A percentile compares a stretch with the other conserved stretches of the same genome.
Conservation (phyloP, 2,888 invertebrate species). For the Eumacrocentrus americanus region DNA sequence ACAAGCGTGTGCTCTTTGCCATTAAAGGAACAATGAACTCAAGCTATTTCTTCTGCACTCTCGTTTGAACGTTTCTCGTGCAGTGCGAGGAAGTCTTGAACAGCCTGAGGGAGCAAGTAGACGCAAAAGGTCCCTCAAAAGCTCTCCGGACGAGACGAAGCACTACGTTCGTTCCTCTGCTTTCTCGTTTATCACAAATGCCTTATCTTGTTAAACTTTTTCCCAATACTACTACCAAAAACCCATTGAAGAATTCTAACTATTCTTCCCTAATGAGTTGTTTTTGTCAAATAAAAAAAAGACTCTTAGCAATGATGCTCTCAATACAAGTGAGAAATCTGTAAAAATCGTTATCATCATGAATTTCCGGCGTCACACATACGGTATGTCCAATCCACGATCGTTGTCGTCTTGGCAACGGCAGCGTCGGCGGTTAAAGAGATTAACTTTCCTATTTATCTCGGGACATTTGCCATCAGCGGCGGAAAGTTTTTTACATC, state of each 20-base stretch:
- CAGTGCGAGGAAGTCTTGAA: constrained; percentile 13
- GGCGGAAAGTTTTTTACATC: constrained; percentile 34
- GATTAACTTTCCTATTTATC: constrained; percentile 44
- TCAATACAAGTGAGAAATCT: background rate
- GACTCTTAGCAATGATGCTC: background rate
- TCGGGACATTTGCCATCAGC: constrained; percentile 33
- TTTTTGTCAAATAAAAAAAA: too few species aligned
- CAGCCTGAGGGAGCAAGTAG: constrained; percentile 14
- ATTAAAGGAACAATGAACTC: background rate
- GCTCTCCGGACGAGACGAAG: constrained; percentile 18
- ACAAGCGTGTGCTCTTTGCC: background rate
- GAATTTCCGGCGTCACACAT: constrained; percentile 27
- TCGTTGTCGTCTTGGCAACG: constrained; percentile 29
- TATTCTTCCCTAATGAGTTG: too few species aligned
- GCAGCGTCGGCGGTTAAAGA: constrained; percentile 36
- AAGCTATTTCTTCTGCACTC: background rate
- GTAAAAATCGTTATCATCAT: constrained; percentile 22
- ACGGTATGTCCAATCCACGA: constrained; percentile 15
- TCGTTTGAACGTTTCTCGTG: background rate
- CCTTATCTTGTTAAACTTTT: background rate
- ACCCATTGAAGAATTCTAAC: background rate
- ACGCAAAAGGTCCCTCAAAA: constrained; percentile 26
- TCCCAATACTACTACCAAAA: background rate
- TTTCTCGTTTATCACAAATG: constrained; percentile 26
- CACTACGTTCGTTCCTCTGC: constrained; percentile 20